These are phyloP conservation scores for Pyxicephalus adspersus DNA, from an alignment of 2,113 vertebrate genomes.

Conservation along the genomic window DNA sequence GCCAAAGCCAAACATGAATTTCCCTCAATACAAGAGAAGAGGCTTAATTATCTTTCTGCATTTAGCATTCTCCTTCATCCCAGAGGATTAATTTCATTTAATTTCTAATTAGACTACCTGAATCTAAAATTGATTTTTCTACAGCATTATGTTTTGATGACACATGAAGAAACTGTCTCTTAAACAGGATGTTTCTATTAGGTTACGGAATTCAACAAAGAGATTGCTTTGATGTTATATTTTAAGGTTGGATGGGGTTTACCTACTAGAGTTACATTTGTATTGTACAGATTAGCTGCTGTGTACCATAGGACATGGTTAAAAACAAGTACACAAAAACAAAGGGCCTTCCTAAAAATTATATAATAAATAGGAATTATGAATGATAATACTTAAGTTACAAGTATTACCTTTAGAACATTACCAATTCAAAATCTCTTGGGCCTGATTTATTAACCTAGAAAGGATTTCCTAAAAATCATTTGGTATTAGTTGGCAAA, in stretches of 20 bases:
- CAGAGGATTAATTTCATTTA: constrained; percentile 59
- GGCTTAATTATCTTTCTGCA: constrained; percentile 56
- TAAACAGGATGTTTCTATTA: neutral
- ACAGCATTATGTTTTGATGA: constrained; percentile 19
- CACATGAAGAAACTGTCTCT: neutral
- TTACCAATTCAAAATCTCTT: too few species aligned
- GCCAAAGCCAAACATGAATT: neutral
- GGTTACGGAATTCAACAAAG: neutral
- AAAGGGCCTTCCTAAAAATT: too few species aligned
- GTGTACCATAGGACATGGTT: too few species aligned
- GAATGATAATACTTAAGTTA: too few species aligned
- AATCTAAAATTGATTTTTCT: constrained; percentile 51
- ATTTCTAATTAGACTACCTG: constrained; percentile 59
- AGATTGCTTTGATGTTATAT: neutral
- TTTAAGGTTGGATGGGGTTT: neutral
- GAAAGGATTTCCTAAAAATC: too few species aligned
- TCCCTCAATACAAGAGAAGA: constrained; percentile 27
- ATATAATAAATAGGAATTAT: too few species aligned
- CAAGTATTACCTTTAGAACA: too few species aligned
- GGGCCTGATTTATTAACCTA: too few species aligned
- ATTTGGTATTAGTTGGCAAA: too few species aligned
- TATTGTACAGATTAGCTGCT: too few species aligned
- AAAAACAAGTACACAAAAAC: too few species aligned
- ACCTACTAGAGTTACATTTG: too few species aligned
- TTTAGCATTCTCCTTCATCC: constrained; percentile 46